Base-by-base conservation (phyloP, 2,113 vertebrate species). In the Sebastes schlegelii region DNA sequence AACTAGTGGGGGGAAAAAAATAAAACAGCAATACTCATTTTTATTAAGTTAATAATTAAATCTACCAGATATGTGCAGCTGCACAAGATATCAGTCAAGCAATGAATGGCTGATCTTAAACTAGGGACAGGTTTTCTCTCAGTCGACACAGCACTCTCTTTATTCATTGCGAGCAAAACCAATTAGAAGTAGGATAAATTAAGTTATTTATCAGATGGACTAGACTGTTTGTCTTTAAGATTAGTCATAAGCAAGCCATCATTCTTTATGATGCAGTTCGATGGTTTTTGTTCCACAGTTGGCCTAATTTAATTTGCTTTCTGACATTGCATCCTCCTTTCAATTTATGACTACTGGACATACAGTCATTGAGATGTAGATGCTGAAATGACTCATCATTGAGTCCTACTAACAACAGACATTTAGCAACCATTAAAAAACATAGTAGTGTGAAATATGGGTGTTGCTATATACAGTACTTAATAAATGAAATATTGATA, bases 201-300 rank as follows among this genome's bases (percentile, higher is more conserved):
- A 34, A 34, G 34, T 82, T 63, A 51, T 62, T 43, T 5, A 61
- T 63, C 6, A 45, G 40, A 19, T 11, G 4, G 43, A 58, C 6
- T 10, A 13, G 19, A 43, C 26, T 12, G 21, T 45, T 58, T 52
- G 6, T 66, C 13, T 26, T 48, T 26, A 61, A 26, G 21, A 65
- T 55, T 40, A 80, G 23, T 80, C 61, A 40, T 57, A 1, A 57
- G 21, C 61, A n/a, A 71, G 21, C 45, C n/a, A 57, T 62, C 52
- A 40, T 13, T n/a, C 21, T 42, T 34, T 34, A 34, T 34, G 34
- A 34, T 34, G 34, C 34, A 34, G 34, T 34, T 34, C 34, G 4
- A 34, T 34, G 34, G 34, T 34, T 34, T 34, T 34, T 58, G 19
- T 19, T 45, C 9, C 34, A 21, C 55, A 19, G 58, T 13, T 42